These are phyloP conservation scores for Apodemia mormo DNA, from an alignment of 2,888 invertebrate genomes.

Conservation along the genomic window DNA sequence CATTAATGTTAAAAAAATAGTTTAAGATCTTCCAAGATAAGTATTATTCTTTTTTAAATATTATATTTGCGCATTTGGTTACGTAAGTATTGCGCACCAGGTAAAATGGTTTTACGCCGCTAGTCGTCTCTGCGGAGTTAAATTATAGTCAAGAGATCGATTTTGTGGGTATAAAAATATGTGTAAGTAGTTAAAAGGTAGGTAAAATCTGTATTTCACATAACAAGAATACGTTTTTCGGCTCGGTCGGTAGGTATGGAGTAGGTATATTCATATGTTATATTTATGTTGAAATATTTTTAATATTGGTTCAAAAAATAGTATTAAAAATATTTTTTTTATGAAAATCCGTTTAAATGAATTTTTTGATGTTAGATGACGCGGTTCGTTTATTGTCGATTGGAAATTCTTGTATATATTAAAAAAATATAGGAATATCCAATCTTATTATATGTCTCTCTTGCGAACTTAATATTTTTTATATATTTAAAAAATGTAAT, in stretches of 20 bases:
- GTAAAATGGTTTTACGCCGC: slow-evolving; percentile 45
- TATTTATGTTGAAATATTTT: slow-evolving; percentile 9
- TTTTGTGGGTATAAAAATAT: slow-evolving; percentile 29
- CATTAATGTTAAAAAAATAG: background rate
- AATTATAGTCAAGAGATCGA: slow-evolving; percentile 31
- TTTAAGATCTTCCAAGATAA: slow-evolving; percentile 15
- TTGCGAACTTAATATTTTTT: slow-evolving; percentile 10
- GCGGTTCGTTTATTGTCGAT: background rate
- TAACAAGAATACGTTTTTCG: slow-evolving; percentile 48
- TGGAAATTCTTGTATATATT: background rate
- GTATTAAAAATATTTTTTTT: slow-evolving; percentile 23
- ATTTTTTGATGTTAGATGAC: background rate
- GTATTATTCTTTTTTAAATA: slow-evolving; percentile 27
- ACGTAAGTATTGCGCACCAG: slow-evolving; percentile 67
- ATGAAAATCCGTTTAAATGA: slow-evolving; percentile 16
- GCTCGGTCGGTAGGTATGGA: slow-evolving; percentile 64
- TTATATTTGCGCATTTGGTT: slow-evolving; percentile 46
- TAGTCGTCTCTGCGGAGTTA: slow-evolving; percentile 24
- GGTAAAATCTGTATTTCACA: slow-evolving; percentile 45
- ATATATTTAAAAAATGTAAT: too few species aligned
- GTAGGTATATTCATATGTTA: slow-evolving; percentile 32
- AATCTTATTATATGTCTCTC: background rate
- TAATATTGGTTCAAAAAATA: slow-evolving; percentile 9
- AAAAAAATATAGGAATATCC: background rate
- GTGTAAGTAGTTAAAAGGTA: slow-evolving; percentile 49